Evolutionary conservation across 2,113 vertebrate species (phyloP), one percentile per base, ranked within the genome.

Genomic region (Lepidothrix coronata): DNA sequence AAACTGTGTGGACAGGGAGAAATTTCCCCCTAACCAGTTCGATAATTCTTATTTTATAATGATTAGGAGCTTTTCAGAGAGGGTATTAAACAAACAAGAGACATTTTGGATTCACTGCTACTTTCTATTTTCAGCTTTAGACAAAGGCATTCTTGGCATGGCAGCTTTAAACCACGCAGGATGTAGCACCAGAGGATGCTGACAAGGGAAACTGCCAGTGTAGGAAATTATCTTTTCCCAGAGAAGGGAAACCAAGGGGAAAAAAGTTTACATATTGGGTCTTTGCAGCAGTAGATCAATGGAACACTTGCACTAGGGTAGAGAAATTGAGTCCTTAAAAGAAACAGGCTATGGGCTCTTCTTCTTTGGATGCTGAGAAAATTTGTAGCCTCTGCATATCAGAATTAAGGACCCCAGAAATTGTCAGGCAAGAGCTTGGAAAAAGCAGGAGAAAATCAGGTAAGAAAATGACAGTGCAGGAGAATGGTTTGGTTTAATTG

Each of bases 41-140:
- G 58, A 35, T 55, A 80, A 25, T 65, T 88, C 37, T 77, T 48
- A 44, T 33, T 95, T 84, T 59, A 17, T 84, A 78, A 81, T 65
- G 3, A 78, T 72, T 71, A 71, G 61, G 14, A 72, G 11, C 9
- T 86, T 89, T 86, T 84, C 75, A 49, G 21, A 52, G 72, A 59
- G 17, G 17, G 19, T 37, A 66, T 82, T 88, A 85, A 82, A 75
- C 12, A 52, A 93, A 59, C 33, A 77, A 39, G 43, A 76, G 8
- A 81, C 14, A 52, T 55, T 71, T 59, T 77, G 9, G 23, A 41
- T 71, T 91, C 5, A 2, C 44, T 82, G 30, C 57, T 85, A 37
- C 17, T 81, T 95, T 89, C 77, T 61, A 27, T 81, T 92, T 95
- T 89, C 58, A 75, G 31, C 58, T 75, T 85, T 75, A 95, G 62